Base-by-base conservation (phyloP, 1,140 invertebrate species). In the Drosophila repleta region DNA sequence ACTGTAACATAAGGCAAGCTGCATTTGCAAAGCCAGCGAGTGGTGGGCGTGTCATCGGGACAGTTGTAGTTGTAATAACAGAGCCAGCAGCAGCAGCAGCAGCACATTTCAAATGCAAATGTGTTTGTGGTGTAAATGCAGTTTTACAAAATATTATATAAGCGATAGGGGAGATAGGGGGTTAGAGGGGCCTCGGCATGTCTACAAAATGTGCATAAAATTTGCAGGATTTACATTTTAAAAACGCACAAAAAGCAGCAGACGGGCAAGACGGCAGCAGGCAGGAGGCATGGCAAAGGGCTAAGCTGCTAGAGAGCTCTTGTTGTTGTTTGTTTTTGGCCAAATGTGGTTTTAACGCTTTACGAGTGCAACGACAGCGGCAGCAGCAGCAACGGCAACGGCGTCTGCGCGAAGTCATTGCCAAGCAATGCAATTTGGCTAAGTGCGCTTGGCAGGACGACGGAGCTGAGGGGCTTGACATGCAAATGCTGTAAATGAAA, bases 71-170 rank as follows among this genome's bases (percentile, higher is more conserved):
- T 84, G 80, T 76, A 76, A 63, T 78, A 67, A 45, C 56, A 63
- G 52, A 8, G 20, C 37, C 57, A 67, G 55, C 43, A 37, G 24
- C 41, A 45, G 45, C 72, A 58, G 29, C 63, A 62, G 55, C 58
- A 67, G 32, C 62, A 57, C 82, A 87, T 87, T 87, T 88, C 75
- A 88, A 85, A 88, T 88, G 83, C 83, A 88, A 88, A 88, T 89
- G 83, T 83, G 84, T 89, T 88, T 89, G 83, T 83, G 84, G 83
- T 88, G 83, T 88, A 88, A 87, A 88, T 88, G 83, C 84, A 88
- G 87, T 88, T 88, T 87, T 83, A 83, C 83, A 89, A 89, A 87
- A 88, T 88, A 83, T 83, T 88, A 83, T 88, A 89, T 67, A 88
- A 73, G 61, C 67, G 79, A 61, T 56, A 37, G 24, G 8, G 43